A percentile compares a stretch with the other conserved stretches of the same genome.
These are phyloP conservation scores for Drosophila macrospina DNA, from an alignment of 2,888 invertebrate genomes.

Conservation along the genomic window DNA sequence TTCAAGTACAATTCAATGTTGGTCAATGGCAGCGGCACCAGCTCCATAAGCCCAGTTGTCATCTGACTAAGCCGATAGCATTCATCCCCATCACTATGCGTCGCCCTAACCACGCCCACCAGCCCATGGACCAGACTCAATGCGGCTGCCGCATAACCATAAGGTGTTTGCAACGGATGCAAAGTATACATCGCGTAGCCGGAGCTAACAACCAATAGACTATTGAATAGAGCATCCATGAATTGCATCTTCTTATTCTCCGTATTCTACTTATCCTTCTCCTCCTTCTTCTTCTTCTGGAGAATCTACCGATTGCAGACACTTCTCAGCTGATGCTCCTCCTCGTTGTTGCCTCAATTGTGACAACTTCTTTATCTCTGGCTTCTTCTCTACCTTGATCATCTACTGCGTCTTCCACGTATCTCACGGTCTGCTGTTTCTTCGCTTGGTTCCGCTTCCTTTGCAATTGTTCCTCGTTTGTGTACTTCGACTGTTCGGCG, in stretches of 20 bases:
- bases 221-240: slow-evolving; percentile 70
- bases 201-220: slow-evolving; percentile 73
- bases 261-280: no score
- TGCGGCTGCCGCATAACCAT: slow-evolving; percentile 71
- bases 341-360: no score
- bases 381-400: neutral
- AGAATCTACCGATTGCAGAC: neutral
- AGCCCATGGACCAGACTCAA: slow-evolving; percentile 74
- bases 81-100: slow-evolving; percentile 49
- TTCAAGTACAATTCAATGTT: slow-evolving; percentile 76
- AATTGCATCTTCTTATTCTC: slow-evolving; percentile 45
- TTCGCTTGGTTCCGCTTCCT: neutral
- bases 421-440: neutral
- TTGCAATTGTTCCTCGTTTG: neutral
- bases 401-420: neutral
- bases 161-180: slow-evolving; percentile 67
- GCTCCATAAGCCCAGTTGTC: slow-evolving; percentile 67
- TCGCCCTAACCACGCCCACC: slow-evolving; percentile 66
- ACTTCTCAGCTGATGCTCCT: neutral
- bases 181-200: slow-evolving; percentile 73
- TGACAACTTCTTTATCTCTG: neutral
- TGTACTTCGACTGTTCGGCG: slow-evolving; percentile 28
- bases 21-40: slow-evolving; percentile 71
- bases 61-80: slow-evolving; percentile 53
- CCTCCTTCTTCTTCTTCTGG: no score